These are phyloP conservation scores for Phasianus colchicus DNA, from an alignment of 2,113 vertebrate genomes.

Conservation along the genomic window DNA sequence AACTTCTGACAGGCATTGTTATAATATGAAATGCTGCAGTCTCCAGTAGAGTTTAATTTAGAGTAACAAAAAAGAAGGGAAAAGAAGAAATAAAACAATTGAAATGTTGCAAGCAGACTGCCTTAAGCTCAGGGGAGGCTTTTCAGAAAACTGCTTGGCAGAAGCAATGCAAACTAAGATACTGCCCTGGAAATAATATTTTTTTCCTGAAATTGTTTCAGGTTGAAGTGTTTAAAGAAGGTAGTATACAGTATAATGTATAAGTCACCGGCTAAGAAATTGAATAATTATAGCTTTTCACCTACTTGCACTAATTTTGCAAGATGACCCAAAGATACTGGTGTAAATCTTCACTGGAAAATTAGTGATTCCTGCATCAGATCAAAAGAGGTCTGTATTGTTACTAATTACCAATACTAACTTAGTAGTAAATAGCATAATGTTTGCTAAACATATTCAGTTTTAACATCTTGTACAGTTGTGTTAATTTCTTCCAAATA, in stretches of 20 bases:
- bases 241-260: not conserved
- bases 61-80: constrained; percentile 40
- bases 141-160: constrained; percentile 7
- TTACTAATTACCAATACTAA: not conserved
- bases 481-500: not conserved
- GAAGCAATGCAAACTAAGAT: constrained; percentile 18
- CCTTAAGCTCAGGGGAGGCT: constrained; percentile 16
- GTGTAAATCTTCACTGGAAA: not conserved
- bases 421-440: not conserved
- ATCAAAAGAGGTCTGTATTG: not conserved
- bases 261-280: not conserved
- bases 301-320: not conserved
- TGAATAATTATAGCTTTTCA: not conserved
- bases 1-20: constrained; percentile 59
- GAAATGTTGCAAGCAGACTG: constrained; percentile 17
- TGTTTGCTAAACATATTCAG: not conserved
- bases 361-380: not conserved
- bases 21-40: constrained; percentile 42
- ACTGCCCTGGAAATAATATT: constrained; percentile 37
- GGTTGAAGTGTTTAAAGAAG: constrained; percentile 34
- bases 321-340: constrained; percentile 1
- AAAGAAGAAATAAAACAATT: constrained; percentile 35
- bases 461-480: not conserved
- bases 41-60: constrained; percentile 60
- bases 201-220: constrained; percentile 33